Evolutionary conservation across 2,797 vertebrate species (phyloP), one percentile per base, ranked within the genome.

Genomic region (Euthynnus affinis): DNA sequence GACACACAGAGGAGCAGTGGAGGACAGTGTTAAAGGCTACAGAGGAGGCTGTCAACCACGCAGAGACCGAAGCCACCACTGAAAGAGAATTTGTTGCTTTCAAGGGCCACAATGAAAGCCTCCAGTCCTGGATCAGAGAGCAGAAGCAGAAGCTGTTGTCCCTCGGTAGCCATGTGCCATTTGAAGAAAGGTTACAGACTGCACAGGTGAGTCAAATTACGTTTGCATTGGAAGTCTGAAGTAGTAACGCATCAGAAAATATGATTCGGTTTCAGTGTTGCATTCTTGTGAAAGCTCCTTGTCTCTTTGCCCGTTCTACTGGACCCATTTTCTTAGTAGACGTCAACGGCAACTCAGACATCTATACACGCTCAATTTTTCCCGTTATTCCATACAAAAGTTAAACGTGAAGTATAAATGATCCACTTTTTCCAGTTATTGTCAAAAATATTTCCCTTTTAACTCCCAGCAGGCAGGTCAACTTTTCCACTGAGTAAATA

Each of bases 41-140:
- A 0, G 78, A 87, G 55, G 71, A 85, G 23, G 73, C 12, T 20
- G 55, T 86, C 20, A 70, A 78, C 62, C 58, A 86, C 77, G 75
- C 78, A 0, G 80, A 95, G 72, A 73, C 62, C 1, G 82, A 92
- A 20, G 86, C 94, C 14, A 80, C 80, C 2, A 64, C 91, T 34
- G 46, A 88, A 53, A 78, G 22, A 0, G 90, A 96, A 44, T 83
- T 84, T 34, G 90, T 94, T 4, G 75, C 32, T 71, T 95, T 97
- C 74, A 91, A 92, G 84, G 88, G 76, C 52, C 89, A 95, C 66
- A 92, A 83, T 32, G 93, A 90, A 32, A 85, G 75, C 71, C 60
- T 92, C 46, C 92, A 93, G 83, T 89, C 81, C 4, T 97, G 96
- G 93, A 93, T 97, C 77, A 91, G 74, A 71, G 94, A 93, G 51